A percentile compares a stretch with the other conserved stretches of the same genome.
Evolutionary conservation across 2,113 vertebrate genomes (phyloP).

Genomic region (Stigmatopora nigra): DNA sequence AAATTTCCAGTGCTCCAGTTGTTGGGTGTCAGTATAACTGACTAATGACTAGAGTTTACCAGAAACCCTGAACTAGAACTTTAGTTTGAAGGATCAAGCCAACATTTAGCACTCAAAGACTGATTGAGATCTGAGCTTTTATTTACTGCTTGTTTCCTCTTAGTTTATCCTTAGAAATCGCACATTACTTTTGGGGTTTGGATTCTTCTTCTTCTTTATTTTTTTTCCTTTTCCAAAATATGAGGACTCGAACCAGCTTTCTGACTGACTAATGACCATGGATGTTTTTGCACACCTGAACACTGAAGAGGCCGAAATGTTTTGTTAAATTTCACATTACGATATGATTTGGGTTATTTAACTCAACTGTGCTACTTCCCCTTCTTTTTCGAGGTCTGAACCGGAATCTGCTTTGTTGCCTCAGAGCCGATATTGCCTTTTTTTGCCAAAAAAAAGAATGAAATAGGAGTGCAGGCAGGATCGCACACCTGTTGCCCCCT

Average conservation of each 20-base stretch:
- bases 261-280: not conserved
- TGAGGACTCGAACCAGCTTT: not conserved
- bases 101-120: constrained; percentile 2
- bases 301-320: not conserved
- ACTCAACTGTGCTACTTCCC: not conserved
- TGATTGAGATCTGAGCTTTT: not conserved
- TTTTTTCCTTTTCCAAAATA: not conserved
- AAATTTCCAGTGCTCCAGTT: not conserved
- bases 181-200: not conserved
- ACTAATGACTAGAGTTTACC: not conserved
- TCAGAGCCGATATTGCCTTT: not conserved
- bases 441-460: not conserved
- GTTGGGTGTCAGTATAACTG: not conserved
- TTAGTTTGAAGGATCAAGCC: not conserved
- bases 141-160: not conserved
- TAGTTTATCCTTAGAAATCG: not conserved
- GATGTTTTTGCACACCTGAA: not conserved
- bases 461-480: not conserved
- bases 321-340: not conserved
- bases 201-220: not conserved
- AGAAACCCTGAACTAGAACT: not conserved
- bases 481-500: not conserved
- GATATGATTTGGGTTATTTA: not conserved
- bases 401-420: not conserved
- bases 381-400: not conserved